A percentile compares a stretch with the other conserved stretches of the same genome.
Conservation (phyloP, 1,140 invertebrate genomes). For the Formica exsecta region DNA sequence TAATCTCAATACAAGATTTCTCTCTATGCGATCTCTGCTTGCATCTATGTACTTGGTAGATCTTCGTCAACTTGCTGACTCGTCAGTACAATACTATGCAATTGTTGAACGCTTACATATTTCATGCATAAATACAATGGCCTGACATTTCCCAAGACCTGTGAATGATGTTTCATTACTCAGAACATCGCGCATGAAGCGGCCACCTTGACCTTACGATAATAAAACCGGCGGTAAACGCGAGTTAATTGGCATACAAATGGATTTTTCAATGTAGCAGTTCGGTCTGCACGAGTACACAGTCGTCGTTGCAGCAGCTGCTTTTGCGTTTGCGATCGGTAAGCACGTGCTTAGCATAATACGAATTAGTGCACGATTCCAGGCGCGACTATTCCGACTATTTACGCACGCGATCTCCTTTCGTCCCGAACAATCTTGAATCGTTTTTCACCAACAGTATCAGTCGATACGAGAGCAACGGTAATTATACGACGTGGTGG, state of each 20-base stretch:
- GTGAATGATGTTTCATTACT: constrained; percentile 60
- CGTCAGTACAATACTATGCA: neutral
- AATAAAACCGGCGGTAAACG: constrained; percentile 65
- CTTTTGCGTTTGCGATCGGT: constrained; percentile 43
- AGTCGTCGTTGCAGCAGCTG: constrained; percentile 5
- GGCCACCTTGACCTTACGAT: constrained; percentile 66
- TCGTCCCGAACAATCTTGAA: neutral
- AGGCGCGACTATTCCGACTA: constrained; percentile 34
- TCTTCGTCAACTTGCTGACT: neutral
- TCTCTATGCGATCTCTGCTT: neutral
- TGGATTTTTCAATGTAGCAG: constrained; percentile 66
- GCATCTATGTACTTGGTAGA: neutral
- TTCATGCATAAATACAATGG: constrained; percentile 30
- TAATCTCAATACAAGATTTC: neutral
- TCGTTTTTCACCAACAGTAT: constrained; percentile 33
- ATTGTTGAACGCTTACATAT: constrained; percentile 22
- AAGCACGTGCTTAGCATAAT: constrained; percentile 70
- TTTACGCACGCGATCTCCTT: neutral
- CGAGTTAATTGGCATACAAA: constrained; percentile 73
- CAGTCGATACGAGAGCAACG: constrained; percentile 25
- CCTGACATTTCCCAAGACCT: constrained; percentile 29
- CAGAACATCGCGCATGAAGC: constrained; percentile 24
- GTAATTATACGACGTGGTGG: constrained; percentile 28
- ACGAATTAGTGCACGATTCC: constrained; percentile 60
- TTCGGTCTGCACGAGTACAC: constrained; percentile 55